Evolutionary conservation across 2,797 vertebrate genomes (phyloP).

Genomic region (Megalops cyprinoides): DNA sequence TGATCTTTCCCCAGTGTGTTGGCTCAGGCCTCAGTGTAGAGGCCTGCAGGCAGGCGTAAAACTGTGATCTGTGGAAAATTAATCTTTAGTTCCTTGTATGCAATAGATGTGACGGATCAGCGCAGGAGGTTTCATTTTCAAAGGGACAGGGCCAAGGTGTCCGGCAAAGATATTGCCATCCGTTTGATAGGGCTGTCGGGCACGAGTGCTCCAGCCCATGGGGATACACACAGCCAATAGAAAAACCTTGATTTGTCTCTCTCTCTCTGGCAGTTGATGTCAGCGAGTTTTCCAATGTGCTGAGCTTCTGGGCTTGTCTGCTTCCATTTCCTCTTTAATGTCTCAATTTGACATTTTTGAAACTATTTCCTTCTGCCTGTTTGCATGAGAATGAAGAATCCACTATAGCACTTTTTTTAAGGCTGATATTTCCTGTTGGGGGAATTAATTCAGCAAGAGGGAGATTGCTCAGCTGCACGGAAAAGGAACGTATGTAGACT

Average conservation of each 20-base stretch:
- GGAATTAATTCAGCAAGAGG: no score
- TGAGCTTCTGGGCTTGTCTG: conserved; percentile 68
- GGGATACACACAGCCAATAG: conserved; percentile 22
- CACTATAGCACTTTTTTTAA: not conserved
- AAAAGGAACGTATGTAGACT: no score
- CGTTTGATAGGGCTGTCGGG: no score
- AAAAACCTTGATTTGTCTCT: conserved; percentile 47
- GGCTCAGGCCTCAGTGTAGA: not conserved
- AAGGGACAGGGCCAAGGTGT: conserved; percentile 45
- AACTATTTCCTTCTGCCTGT: conserved; percentile 39
- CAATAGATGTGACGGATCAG: not conserved
- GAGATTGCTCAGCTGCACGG: no score
- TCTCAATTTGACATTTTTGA: conserved; percentile 64
- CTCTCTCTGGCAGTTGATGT: conserved; percentile 50
- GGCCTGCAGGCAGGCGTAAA: conserved; percentile 8
- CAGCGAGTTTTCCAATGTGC: conserved; percentile 65
- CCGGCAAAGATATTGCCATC: conserved; percentile 50
- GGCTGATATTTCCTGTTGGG: no score
- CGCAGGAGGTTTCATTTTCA: conserved; percentile 1
- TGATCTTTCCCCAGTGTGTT: not conserved
- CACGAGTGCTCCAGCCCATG: conserved; percentile 38
- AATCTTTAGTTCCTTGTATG: conserved; percentile 10
- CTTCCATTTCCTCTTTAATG: conserved; percentile 72
- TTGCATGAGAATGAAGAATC: not conserved
- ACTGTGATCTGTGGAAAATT: conserved; percentile 41